A percentile compares a stretch with the other conserved stretches of the same genome.
Conservation (phyloP, 2,113 vertebrate genomes). For the Rhabdomys dilectus region DNA sequence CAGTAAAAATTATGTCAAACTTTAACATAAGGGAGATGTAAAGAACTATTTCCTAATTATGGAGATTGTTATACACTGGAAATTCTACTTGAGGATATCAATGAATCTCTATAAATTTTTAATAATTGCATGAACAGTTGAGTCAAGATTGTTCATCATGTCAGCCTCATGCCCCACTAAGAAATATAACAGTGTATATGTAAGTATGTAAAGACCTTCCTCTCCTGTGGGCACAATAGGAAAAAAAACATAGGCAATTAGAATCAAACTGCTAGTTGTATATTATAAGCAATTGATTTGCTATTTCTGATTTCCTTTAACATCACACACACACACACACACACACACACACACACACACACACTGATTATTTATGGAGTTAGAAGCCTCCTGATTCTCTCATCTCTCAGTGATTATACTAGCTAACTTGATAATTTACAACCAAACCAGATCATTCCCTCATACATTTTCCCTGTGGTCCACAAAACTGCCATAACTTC, state of each 20-base stretch:
- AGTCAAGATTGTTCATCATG: neutral
- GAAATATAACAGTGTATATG: neutral
- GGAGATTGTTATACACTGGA: neutral
- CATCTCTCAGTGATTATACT: neutral
- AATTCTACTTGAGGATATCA: neutral
- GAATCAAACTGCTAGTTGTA: neutral
- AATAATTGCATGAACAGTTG: neutral
- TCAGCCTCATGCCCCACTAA: neutral
- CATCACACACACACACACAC: neutral
- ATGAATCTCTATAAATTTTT: neutral
- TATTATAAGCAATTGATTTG: neutral
- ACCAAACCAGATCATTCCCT: neutral
- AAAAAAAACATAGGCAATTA: neutral
- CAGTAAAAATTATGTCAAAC: neutral
- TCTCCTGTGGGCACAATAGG: neutral
- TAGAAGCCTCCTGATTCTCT: neutral
- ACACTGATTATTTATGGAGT: neutral
- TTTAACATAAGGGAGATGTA: neutral
- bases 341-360: neutral
- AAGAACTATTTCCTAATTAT: constrained; percentile 1
- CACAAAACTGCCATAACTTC: neutral
- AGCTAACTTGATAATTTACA: neutral
- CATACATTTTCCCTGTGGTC: neutral
- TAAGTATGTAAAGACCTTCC: neutral
- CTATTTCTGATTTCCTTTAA: neutral